Conservation (phyloP, 2,113 vertebrate species). For the Xiphias gladius region DNA sequence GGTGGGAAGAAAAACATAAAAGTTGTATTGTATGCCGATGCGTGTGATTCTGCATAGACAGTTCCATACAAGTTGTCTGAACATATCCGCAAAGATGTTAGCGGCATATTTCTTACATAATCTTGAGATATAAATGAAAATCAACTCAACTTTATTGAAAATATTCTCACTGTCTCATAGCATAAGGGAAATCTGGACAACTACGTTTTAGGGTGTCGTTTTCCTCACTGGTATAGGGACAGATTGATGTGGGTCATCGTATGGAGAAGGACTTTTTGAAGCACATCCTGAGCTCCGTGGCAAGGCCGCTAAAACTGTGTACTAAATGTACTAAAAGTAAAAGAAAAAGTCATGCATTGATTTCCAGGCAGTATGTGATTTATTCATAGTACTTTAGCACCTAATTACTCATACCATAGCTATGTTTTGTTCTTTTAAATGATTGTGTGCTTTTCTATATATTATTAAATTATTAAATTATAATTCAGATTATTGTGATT, state of each 20-base stretch:
- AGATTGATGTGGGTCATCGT: background rate
- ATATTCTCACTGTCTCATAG: background rate
- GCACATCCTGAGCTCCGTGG: conserved; percentile 2
- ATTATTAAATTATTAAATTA: background rate
- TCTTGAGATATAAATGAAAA: background rate
- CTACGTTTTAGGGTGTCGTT: background rate
- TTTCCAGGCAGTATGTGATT: background rate
- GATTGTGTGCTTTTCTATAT: no score
- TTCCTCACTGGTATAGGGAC: background rate
- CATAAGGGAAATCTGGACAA: background rate
- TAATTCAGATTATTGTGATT: no score
- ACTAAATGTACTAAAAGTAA: background rate
- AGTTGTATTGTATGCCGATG: background rate
- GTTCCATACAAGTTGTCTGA: no score
- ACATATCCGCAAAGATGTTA: background rate
- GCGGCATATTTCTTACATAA: background rate
- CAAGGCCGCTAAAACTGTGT: background rate
- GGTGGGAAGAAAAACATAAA: background rate
- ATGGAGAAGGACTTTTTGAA: background rate
- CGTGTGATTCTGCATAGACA: no score
- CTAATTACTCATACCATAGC: no score
- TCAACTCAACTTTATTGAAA: background rate
- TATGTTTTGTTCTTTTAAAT: no score
- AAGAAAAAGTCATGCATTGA: background rate
- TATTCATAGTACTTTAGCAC: no score